Evolutionary conservation across 1,140 invertebrate genomes (phyloP).

Genomic region (Pissodes strobi): DNA sequence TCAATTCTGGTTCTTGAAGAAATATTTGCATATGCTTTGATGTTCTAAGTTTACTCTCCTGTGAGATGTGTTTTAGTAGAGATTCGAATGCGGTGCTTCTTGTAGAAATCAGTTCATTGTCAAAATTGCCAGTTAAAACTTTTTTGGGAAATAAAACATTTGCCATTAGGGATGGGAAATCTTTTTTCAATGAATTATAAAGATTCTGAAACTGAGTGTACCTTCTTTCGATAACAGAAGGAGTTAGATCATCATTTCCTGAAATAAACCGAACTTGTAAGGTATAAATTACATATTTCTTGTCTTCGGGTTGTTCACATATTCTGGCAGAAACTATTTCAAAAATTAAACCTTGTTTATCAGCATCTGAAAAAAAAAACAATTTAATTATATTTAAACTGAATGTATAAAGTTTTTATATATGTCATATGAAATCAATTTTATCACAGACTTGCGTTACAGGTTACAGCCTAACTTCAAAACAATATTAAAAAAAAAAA

Average conservation of each 20-base stretch:
- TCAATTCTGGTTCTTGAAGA: constrained; percentile 69
- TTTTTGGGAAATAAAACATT: constrained; percentile 74
- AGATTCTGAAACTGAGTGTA: constrained; percentile 78
- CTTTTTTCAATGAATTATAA: constrained; percentile 66
- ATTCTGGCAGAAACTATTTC: constrained; percentile 59
- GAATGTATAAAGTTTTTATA: too few relatives aligned
- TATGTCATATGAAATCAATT: too few relatives aligned
- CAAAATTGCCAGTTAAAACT: constrained; percentile 75
- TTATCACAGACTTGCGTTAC: too few relatives aligned
- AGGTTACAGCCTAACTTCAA: too few relatives aligned
- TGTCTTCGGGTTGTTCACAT: constrained; percentile 59
- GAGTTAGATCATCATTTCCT: constrained; percentile 60
- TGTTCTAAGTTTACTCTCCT: constrained; percentile 63
- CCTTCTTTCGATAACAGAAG: constrained; percentile 69
- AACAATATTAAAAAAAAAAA: too few relatives aligned
- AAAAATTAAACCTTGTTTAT: constrained; percentile 50
- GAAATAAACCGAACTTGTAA: constrained; percentile 63
- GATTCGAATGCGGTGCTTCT: constrained; percentile 74
- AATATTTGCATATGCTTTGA: constrained; percentile 68
- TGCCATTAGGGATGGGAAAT: constrained; percentile 63
- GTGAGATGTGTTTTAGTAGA: constrained; percentile 66
- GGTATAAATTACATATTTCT: constrained; percentile 68
- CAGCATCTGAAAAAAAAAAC: constrained; percentile 33
- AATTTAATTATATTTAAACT: too few relatives aligned
- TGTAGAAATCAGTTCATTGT: constrained; percentile 68